Conservation (phyloP, 1,140 invertebrate species). For the Macrostomum lignano region DNA sequence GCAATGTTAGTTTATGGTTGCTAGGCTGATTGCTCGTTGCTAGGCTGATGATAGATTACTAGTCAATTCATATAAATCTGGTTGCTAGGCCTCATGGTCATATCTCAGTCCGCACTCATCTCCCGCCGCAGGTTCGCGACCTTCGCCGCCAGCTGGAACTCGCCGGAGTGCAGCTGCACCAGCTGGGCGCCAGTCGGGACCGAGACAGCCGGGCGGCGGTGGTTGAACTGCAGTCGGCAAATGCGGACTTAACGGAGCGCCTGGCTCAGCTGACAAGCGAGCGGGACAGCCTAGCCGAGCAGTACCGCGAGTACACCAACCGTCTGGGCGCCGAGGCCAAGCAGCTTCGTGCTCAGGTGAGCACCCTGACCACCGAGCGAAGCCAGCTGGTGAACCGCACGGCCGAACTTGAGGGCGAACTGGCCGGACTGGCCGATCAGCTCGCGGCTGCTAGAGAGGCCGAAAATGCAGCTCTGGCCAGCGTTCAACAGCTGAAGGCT, state of each 20-base stretch:
- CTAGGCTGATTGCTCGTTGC: too few relatives aligned
- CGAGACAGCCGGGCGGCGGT: slow-evolving; percentile 3
- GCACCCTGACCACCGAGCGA: slow-evolving; percentile 17
- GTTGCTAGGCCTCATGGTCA: too few relatives aligned
- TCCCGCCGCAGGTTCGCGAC: too few relatives aligned
- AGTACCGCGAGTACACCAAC: slow-evolving; percentile 46
- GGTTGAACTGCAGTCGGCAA: slow-evolving; percentile 7
- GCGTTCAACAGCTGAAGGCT: slow-evolving; percentile 2
- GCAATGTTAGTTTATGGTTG: too few relatives aligned
- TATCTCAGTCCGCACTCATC: too few relatives aligned
- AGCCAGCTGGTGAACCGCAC: slow-evolving; percentile 14
- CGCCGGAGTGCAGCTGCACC: slow-evolving; percentile 9
- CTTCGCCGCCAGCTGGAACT: too few relatives aligned
- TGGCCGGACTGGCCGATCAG: too few relatives aligned
- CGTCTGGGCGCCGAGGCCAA: slow-evolving; percentile 38
- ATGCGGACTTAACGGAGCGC: slow-evolving; percentile 6
- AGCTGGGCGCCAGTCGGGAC: slow-evolving; percentile 4
- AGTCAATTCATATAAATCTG: too few relatives aligned
- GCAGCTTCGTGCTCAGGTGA: slow-evolving; percentile 29
- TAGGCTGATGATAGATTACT: too few relatives aligned
- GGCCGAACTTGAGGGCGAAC: too few relatives aligned
- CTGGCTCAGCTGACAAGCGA: slow-evolving; percentile 12
- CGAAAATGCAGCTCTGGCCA: background rate
- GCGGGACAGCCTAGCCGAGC: slow-evolving; percentile 36
- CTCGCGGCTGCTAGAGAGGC: background rate